phyloP scores from a whole-genome alignment of 1,140 invertebrate genomes.

The Drosophila parvula region DNA sequence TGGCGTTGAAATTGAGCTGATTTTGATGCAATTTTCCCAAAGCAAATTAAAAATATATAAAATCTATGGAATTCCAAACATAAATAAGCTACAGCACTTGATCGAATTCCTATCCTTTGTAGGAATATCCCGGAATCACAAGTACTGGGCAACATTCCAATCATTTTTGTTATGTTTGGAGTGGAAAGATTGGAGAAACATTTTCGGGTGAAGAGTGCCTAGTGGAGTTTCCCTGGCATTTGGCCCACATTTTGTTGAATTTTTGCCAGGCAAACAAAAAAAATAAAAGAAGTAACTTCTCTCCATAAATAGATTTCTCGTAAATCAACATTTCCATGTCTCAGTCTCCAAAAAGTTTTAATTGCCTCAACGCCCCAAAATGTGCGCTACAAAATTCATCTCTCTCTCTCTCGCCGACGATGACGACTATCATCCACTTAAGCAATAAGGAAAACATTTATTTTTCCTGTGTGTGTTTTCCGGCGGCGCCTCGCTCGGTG shows the following conservation, averaged over 20 bases:
- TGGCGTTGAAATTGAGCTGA: constrained; percentile 14
- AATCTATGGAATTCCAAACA: constrained; percentile 3
- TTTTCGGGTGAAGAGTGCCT: neutral
- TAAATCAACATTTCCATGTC: constrained; percentile 34
- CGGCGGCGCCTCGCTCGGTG: constrained; percentile 4
- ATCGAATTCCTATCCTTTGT: constrained; percentile 21
- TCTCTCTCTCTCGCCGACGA: neutral
- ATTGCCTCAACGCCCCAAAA: constrained; percentile 33
- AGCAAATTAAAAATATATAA: neutral
- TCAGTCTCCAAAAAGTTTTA: constrained; percentile 34
- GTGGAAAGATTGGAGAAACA: neutral
- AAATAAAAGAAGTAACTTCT: neutral
- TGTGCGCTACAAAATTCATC: constrained; percentile 33
- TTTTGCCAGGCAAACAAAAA: constrained; percentile 1
- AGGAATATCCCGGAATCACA: constrained; percentile 15
- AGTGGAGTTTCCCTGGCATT: constrained; percentile 26
- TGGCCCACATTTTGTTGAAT: constrained; percentile 34
- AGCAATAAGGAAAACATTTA: constrained; percentile 40
- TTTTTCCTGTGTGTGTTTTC: constrained; percentile 10
- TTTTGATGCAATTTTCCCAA: constrained; percentile 1
- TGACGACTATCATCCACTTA: constrained; percentile 20
- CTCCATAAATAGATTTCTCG: constrained; percentile 34
- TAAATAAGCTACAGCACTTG: constrained; percentile 30
- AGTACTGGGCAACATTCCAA: constrained; percentile 48
- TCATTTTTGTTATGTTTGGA: constrained; percentile 15